phyloP scores from a whole-genome alignment of 2,888 invertebrate genomes.

The Embidobia sp. region DNA sequence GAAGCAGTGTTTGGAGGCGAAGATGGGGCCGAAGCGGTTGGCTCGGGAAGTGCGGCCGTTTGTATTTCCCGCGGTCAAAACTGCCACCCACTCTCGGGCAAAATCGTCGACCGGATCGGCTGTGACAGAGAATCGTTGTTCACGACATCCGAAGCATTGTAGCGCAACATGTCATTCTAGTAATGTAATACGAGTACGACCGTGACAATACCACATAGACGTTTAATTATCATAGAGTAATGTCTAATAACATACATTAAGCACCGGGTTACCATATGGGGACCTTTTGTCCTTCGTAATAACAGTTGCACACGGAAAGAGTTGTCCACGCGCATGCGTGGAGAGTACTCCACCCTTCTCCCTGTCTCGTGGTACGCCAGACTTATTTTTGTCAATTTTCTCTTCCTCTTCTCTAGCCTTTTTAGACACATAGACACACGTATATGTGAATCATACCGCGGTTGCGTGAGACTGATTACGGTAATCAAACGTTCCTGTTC shows the following conservation, averaged over 20 bases:
- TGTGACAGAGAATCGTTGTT: constrained; percentile 69
- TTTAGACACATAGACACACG: constrained; percentile 59
- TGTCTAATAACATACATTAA: constrained; percentile 82
- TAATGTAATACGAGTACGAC: constrained; percentile 79
- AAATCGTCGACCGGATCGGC: constrained; percentile 69
- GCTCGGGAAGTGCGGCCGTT: constrained; percentile 55
- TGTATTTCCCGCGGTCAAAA: constrained; percentile 66
- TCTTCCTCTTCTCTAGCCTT: constrained; percentile 67
- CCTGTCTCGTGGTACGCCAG: constrained; percentile 68
- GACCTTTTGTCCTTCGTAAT: constrained; percentile 80
- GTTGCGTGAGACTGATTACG: constrained; percentile 79
- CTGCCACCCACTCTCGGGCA: constrained; percentile 56
- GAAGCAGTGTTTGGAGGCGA: no score
- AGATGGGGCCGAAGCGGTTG: neutral
- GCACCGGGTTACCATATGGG: constrained; percentile 80
- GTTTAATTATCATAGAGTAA: constrained; percentile 82
- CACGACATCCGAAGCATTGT: constrained; percentile 80
- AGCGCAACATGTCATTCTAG: constrained; percentile 81
- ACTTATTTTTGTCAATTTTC: constrained; percentile 67
- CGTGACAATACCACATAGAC: constrained; percentile 81
- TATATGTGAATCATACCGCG: constrained; percentile 73
- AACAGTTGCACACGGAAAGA: constrained; percentile 80
- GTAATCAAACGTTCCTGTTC: constrained; percentile 79
- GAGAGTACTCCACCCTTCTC: constrained; percentile 68
- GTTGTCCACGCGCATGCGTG: constrained; percentile 75